A percentile compares a stretch with the other conserved stretches of the same genome.
phyloP scores from a whole-genome alignment of 1,140 invertebrate genomes.

The Zaprionus nigranus region DNA sequence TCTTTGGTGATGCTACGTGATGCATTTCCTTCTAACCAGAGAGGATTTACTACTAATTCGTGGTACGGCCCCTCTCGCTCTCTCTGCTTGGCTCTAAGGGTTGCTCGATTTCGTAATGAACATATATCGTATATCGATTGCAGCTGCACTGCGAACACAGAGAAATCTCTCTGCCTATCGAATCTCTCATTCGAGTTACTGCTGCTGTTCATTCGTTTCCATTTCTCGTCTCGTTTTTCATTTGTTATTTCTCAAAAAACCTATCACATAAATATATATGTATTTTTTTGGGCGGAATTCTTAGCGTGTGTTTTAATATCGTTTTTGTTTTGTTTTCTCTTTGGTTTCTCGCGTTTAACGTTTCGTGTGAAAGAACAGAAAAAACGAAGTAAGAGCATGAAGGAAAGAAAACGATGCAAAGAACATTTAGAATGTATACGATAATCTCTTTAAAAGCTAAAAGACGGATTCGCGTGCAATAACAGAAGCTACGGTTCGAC shows the following conservation, averaged over 20 bases:
- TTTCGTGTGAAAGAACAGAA: conserved; percentile 43
- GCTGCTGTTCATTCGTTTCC: conserved; percentile 3
- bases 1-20: background rate
- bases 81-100: background rate
- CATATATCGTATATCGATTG: conserved; percentile 3
- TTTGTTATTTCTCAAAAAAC: conserved; percentile 61
- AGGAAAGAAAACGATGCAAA: conserved; percentile 18
- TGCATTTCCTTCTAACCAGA: background rate
- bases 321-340: conserved; percentile 2
- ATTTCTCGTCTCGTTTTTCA: conserved; percentile 36
- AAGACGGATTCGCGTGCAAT: conserved; percentile 52
- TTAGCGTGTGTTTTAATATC: conserved; percentile 67
- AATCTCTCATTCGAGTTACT: conserved; percentile 22
- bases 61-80: background rate
- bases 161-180: conserved; percentile 9
- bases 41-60: background rate
- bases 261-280: conserved; percentile 83
- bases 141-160: conserved; percentile 16
- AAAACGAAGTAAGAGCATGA: conserved; percentile 1
- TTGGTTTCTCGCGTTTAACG: conserved; percentile 30
- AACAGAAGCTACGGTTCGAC: conserved; percentile 36
- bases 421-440: conserved; percentile 44
- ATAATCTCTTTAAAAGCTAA: conserved; percentile 55
- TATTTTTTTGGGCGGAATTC: conserved; percentile 81
- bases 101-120: background rate